Conservation (phyloP, 2,113 vertebrate genomes). For the Cranoglanis bouderius region DNA sequence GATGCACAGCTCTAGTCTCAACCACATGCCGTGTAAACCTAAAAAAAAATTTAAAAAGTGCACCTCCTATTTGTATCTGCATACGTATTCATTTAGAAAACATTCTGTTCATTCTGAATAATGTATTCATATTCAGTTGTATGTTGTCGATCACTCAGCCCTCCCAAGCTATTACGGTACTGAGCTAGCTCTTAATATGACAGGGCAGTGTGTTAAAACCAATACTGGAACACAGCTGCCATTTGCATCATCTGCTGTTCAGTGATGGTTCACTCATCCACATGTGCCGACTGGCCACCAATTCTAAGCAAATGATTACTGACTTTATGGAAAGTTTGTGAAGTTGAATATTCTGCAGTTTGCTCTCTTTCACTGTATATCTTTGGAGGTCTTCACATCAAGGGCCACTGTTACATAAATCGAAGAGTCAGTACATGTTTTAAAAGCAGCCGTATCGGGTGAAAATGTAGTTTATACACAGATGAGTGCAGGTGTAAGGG, state of each 20-base stretch:
- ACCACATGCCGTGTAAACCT: no score
- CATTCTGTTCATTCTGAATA: not conserved
- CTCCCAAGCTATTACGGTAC: not conserved
- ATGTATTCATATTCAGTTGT: not conserved
- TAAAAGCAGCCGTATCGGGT: conserved; percentile 37
- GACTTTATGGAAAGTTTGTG: not conserved
- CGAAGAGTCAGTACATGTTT: conserved; percentile 17
- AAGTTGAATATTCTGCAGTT: not conserved
- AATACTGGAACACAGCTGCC: not conserved
- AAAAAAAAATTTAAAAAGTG: no score
- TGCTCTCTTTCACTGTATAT: not conserved
- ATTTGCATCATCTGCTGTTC: not conserved
- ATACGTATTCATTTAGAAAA: not conserved
- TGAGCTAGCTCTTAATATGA: not conserved
- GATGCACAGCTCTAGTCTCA: no score
- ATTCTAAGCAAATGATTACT: not conserved
- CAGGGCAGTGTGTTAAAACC: not conserved
- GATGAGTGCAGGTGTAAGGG: conserved; percentile 66
- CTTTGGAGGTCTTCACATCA: not conserved
- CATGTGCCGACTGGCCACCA: not conserved
- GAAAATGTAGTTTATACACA: conserved; percentile 62
- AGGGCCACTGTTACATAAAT: conserved; percentile 1
- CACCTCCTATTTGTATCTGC: not conserved
- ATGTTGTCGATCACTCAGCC: not conserved
- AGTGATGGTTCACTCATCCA: not conserved